Conservation (phyloP, 2,888 invertebrate genomes). For the Cryptus viduatorius region DNA sequence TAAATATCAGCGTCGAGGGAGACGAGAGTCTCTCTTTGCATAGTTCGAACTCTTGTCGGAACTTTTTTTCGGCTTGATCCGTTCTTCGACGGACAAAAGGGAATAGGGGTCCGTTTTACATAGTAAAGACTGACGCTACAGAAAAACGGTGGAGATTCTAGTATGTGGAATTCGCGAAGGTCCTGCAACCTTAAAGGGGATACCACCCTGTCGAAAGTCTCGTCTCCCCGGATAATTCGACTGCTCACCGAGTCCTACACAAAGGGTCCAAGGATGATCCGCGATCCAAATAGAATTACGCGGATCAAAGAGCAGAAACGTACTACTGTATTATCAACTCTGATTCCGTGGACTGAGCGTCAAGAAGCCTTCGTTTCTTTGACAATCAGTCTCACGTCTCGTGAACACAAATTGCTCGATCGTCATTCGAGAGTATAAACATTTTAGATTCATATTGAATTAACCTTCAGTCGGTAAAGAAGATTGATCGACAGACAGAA, state of each 20-base stretch:
- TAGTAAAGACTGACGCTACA: slow-evolving; percentile 73
- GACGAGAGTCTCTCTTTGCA: slow-evolving; percentile 1
- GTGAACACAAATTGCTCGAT: slow-evolving; percentile 33
- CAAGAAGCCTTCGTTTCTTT: slow-evolving; percentile 38
- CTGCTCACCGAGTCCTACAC: slow-evolving; percentile 29
- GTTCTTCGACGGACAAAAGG: slow-evolving; percentile 73
- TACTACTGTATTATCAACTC: slow-evolving; percentile 54
- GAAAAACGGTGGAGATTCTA: neutral
- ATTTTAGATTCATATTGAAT: slow-evolving; percentile 26
- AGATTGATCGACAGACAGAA: neutral
- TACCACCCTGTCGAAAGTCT: slow-evolving; percentile 44
- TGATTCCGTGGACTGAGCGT: slow-evolving; percentile 42
- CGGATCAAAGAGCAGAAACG: slow-evolving; percentile 55
- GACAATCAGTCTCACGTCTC: slow-evolving; percentile 49
- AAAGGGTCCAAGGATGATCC: slow-evolving; percentile 47
- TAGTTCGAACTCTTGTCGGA: slow-evolving; percentile 67
- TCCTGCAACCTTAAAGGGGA: slow-evolving; percentile 52
- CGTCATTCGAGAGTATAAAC: slow-evolving; percentile 43
- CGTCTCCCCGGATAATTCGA: slow-evolving; percentile 56
- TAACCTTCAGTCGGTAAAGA: neutral
- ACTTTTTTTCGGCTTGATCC: slow-evolving; percentile 70
- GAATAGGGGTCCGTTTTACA: slow-evolving; percentile 77
- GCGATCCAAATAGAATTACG: slow-evolving; percentile 63
- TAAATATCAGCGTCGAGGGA: slow-evolving; percentile 73
- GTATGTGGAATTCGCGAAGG: slow-evolving; percentile 8